Evolutionary conservation across 2,888 invertebrate species (phyloP).

Genomic region (Hesperia comma): DNA sequence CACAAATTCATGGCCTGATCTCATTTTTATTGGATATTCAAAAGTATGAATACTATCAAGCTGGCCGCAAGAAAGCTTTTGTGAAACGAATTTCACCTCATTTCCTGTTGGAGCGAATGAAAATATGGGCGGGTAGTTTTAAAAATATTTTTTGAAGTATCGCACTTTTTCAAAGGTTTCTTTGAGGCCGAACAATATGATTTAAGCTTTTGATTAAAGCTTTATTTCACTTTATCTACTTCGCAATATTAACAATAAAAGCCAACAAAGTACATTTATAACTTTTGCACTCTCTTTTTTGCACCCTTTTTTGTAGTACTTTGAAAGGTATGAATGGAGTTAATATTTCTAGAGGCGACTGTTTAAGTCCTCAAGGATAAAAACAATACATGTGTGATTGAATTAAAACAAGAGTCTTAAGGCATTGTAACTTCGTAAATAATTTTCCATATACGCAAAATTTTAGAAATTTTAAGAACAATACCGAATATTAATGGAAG

Average conservation of each 20-base stretch:
- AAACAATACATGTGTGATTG: no score
- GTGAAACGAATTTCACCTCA: slow-evolving; percentile 53
- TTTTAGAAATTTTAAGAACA: no score
- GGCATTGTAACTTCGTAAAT: no score
- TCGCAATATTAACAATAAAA: not conserved
- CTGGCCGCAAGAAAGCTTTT: slow-evolving; percentile 48
- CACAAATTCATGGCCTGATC: slow-evolving; percentile 19
- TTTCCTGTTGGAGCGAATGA: slow-evolving; percentile 51
- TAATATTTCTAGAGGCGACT: no score
- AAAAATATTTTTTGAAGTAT: slow-evolving; percentile 25
- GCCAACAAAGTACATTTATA: no score
- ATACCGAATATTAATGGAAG: no score
- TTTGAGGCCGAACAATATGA: slow-evolving; percentile 26
- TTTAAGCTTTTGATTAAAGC: slow-evolving; percentile 22
- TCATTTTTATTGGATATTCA: slow-evolving; percentile 48
- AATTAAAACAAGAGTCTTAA: no score
- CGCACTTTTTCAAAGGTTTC: slow-evolving; percentile 14
- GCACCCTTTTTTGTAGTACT: no score
- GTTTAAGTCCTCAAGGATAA: no score
- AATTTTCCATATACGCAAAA: no score
- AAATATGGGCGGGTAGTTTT: slow-evolving; percentile 41
- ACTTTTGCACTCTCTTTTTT: no score
- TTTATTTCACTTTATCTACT: slow-evolving; percentile 13
- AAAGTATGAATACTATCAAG: slow-evolving; percentile 53
- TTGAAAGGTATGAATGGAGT: no score